These are phyloP conservation scores for Ladona fulva DNA, from an alignment of 1,140 invertebrate genomes.

Conservation along the genomic window DNA sequence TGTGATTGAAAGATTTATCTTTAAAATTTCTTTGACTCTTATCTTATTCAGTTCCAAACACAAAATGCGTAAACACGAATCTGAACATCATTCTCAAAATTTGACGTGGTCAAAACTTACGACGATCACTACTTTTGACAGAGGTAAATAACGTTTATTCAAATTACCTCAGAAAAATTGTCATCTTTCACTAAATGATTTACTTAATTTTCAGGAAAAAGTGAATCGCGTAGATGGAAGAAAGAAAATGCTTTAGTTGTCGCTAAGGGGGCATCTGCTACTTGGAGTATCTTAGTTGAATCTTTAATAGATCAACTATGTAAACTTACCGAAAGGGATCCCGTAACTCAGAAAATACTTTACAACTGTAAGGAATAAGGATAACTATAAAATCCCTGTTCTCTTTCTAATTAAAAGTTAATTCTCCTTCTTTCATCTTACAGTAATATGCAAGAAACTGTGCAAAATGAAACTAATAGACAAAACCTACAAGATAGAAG, in stretches of 20 bases:
- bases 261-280: conserved; percentile 26
- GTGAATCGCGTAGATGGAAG: background rate
- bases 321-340: conserved; percentile 47
- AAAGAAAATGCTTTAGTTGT: background rate
- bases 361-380: conserved; percentile 42
- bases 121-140: background rate
- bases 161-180: background rate
- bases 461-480: conserved; percentile 56
- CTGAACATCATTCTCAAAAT: background rate
- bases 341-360: conserved; percentile 41
- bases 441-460: conserved; percentile 52
- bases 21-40: too few relatives aligned
- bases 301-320: conserved; percentile 53
- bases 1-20: too few relatives aligned
- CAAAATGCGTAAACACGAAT: background rate
- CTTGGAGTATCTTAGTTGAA: conserved; percentile 50
- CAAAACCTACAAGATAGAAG: conserved; percentile 50
- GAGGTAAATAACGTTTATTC: background rate
- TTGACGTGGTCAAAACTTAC: background rate
- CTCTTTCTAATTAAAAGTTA: background rate
- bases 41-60: too few relatives aligned
- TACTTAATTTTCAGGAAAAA: background rate
- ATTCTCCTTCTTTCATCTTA: conserved; percentile 25
- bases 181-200: background rate
- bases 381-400: background rate